Percentiles rank a stretch among this genome's conserved stretches.
phyloP scores from a whole-genome alignment of 1,140 invertebrate species.

The Leptinotarsa texana region DNA sequence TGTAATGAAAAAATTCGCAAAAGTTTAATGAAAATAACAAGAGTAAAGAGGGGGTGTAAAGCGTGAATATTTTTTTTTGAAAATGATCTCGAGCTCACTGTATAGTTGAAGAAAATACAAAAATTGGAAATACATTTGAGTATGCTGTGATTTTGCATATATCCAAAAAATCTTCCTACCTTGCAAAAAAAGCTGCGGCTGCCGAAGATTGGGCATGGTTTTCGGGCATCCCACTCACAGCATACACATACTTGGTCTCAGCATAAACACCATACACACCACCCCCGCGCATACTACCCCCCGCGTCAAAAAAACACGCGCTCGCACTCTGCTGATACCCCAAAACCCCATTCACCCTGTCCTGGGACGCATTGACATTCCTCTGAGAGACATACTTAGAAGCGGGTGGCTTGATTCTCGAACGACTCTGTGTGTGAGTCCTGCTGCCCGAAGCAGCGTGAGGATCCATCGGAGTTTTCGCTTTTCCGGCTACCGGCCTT shows the following conservation, averaged over 20 bases:
- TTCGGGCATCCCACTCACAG: conserved; percentile 52
- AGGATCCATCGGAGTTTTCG: conserved; percentile 28
- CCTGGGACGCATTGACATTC: not conserved
- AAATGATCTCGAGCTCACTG: no score
- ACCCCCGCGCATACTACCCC: conserved; percentile 35
- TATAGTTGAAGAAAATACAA: no score
- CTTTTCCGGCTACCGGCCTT: conserved; percentile 27
- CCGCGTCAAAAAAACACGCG: conserved; percentile 31
- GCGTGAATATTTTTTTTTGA: no score
- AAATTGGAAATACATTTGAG: no score
- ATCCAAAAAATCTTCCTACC: conserved; percentile 45
- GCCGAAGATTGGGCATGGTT: conserved; percentile 54
- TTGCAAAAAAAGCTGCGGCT: conserved; percentile 57
- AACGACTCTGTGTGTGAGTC: conserved; percentile 12
- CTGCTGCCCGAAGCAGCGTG: conserved; percentile 24
- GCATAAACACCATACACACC: conserved; percentile 53
- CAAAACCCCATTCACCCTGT: conserved; percentile 36
- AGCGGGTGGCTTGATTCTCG: conserved; percentile 16
- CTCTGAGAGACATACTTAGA: not conserved
- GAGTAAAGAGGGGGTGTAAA: no score
- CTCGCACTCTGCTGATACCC: conserved; percentile 41
- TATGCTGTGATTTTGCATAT: not conserved
- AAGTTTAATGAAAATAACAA: no score
- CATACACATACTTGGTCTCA: conserved; percentile 55
- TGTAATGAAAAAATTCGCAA: no score